phyloP scores from a whole-genome alignment of 2,113 vertebrate species.

The Oplegnathus fasciatus region DNA sequence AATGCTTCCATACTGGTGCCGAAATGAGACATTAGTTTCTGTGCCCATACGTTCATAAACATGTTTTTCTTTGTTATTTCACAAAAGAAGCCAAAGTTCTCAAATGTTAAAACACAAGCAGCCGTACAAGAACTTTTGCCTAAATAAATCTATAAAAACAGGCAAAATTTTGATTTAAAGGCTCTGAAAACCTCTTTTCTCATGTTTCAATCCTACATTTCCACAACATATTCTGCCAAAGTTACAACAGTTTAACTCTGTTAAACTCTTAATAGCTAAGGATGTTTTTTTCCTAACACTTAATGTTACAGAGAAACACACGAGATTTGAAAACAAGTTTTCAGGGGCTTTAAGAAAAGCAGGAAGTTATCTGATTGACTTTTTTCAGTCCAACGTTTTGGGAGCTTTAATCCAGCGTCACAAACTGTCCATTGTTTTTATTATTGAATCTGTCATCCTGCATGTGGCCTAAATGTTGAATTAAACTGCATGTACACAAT shows the following conservation, averaged over 20 bases:
- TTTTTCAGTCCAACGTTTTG: not conserved
- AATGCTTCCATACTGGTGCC: too few species aligned
- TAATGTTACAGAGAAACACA: not conserved
- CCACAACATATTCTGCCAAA: too few species aligned
- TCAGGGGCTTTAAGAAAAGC: too few species aligned
- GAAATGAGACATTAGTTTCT: not conserved
- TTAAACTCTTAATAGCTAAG: not conserved
- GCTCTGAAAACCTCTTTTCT: too few species aligned
- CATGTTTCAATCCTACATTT: too few species aligned
- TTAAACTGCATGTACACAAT: too few species aligned
- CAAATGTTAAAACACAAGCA: too few species aligned
- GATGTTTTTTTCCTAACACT: not conserved
- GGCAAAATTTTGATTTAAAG: too few species aligned
- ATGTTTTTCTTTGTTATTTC: not conserved
- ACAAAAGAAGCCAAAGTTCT: not conserved
- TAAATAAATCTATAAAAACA: too few species aligned
- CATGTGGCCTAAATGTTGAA: too few species aligned
- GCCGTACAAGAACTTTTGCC: too few species aligned
- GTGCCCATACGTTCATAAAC: not conserved
- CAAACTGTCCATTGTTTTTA: not conserved
- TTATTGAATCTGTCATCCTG: too few species aligned
- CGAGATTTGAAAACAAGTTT: not conserved
- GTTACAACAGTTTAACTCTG: not conserved
- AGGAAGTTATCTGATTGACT: not conserved
- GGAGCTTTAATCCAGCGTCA: not conserved